phyloP scores from a whole-genome alignment of 2,797 vertebrate species.

The Sciurus vulgaris region DNA sequence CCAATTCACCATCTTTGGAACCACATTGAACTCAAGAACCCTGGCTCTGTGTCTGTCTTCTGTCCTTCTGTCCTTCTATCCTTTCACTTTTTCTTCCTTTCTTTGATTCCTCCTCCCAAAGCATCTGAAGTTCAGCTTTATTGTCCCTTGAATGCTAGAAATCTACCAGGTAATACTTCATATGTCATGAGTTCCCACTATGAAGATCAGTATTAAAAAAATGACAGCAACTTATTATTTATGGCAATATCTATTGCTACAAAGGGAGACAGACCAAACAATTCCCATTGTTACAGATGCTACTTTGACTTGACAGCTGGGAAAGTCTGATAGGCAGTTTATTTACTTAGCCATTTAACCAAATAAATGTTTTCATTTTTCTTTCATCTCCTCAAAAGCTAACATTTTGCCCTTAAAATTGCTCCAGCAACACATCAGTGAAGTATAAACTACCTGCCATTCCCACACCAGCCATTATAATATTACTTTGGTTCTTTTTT shows the following conservation, averaged over 20 bases:
- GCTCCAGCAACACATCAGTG: constrained; percentile 75
- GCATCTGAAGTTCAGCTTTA: constrained; percentile 53
- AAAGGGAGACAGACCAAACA: constrained; percentile 70
- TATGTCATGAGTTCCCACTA: constrained; percentile 54
- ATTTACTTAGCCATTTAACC: constrained; percentile 77
- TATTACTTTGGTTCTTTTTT: constrained; percentile 64
- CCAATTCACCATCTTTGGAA: background rate
- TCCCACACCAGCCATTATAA: constrained; percentile 75
- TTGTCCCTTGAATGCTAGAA: constrained; percentile 40
- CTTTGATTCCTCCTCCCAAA: background rate
- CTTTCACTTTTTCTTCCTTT: background rate
- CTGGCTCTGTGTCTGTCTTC: background rate
- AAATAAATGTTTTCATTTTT: constrained; percentile 78
- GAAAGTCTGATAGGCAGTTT: constrained; percentile 73
- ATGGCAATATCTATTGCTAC: constrained; percentile 60
- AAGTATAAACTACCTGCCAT: constrained; percentile 80
- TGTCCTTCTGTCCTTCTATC: background rate
- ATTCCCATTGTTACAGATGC: constrained; percentile 71
- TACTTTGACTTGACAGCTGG: constrained; percentile 76
- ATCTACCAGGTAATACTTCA: constrained; percentile 66
- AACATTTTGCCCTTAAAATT: constrained; percentile 77
- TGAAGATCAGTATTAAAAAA: constrained; percentile 70
- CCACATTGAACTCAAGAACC: background rate
- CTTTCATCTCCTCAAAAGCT: constrained; percentile 81
- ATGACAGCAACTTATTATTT: constrained; percentile 69